phyloP scores from a whole-genome alignment of 2,113 vertebrate genomes.

The Pomatorhinus ruficollis region DNA sequence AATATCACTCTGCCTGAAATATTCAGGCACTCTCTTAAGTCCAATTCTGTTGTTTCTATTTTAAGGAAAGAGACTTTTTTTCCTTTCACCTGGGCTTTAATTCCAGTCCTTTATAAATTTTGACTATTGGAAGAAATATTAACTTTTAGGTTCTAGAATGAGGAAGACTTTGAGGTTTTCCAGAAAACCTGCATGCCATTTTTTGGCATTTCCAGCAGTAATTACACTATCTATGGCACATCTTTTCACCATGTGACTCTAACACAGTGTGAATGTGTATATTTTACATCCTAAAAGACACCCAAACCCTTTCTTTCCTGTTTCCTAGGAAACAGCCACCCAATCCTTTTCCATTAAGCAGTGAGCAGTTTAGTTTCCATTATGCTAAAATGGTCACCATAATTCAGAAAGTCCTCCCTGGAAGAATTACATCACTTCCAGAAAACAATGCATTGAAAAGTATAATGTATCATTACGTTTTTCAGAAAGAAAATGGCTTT shows the following conservation, averaged over 20 bases:
- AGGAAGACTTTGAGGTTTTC: background rate
- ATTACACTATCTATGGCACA: background rate
- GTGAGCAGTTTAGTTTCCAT: background rate
- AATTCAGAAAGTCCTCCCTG: background rate
- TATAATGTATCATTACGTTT: background rate
- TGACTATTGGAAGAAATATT: background rate
- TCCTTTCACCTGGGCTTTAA: background rate
- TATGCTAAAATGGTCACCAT: slow-evolving; percentile 1
- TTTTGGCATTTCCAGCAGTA: background rate
- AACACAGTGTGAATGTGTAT: background rate
- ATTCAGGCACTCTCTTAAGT: background rate
- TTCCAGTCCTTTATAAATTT: background rate
- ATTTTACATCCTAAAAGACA: slow-evolving; percentile 26
- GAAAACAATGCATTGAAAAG: background rate
- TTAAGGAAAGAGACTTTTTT: background rate
- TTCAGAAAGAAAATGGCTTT: background rate
- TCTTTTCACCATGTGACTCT: background rate
- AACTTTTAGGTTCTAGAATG: background rate
- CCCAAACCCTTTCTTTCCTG: background rate
- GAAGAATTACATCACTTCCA: background rate
- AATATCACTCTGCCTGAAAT: background rate
- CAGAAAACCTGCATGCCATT: background rate
- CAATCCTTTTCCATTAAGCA: background rate
- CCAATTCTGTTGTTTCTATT: background rate
- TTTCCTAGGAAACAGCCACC: slow-evolving; percentile 42